Evolutionary conservation across 1,140 invertebrate species (phyloP).

Genomic region (Hetaerina americana): DNA sequence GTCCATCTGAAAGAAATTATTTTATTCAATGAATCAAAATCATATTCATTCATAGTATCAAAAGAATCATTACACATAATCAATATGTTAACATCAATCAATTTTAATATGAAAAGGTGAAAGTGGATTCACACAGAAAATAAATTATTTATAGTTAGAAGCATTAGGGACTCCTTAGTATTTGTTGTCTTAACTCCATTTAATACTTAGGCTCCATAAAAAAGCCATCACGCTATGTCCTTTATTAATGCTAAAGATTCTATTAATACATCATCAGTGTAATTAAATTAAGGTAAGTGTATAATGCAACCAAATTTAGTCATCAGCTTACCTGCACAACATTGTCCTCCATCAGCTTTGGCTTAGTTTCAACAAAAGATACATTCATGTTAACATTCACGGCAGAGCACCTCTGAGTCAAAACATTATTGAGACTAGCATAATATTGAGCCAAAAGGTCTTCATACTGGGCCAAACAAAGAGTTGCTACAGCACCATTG

Average conservation of each 20-base stretch:
- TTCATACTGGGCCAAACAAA: conserved; percentile 76
- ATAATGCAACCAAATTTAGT: not conserved
- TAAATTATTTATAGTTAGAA: too few relatives aligned
- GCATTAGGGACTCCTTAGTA: too few relatives aligned
- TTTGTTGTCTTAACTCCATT: too few relatives aligned
- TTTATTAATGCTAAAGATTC: too few relatives aligned
- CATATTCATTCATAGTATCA: not conserved
- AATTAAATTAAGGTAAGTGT: not conserved
- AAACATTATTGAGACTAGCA: conserved; percentile 57
- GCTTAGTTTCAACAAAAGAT: conserved; percentile 68
- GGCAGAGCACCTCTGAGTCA: conserved; percentile 83
- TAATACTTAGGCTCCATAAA: too few relatives aligned
- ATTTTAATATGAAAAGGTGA: not conserved
- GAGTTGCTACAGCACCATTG: conserved; percentile 68
- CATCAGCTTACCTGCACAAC: conserved; percentile 45
- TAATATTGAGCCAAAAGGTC: conserved; percentile 73
- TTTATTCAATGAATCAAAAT: conserved; percentile 4
- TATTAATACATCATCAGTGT: too few relatives aligned
- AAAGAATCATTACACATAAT: not conserved
- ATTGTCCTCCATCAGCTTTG: conserved; percentile 66
- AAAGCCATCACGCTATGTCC: too few relatives aligned
- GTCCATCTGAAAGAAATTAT: conserved; percentile 43
- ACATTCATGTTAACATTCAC: conserved; percentile 93
- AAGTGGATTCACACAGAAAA: too few relatives aligned
- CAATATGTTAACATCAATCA: not conserved